Conservation (phyloP, 2,888 invertebrate species). For the Pilophorus perplexus region DNA sequence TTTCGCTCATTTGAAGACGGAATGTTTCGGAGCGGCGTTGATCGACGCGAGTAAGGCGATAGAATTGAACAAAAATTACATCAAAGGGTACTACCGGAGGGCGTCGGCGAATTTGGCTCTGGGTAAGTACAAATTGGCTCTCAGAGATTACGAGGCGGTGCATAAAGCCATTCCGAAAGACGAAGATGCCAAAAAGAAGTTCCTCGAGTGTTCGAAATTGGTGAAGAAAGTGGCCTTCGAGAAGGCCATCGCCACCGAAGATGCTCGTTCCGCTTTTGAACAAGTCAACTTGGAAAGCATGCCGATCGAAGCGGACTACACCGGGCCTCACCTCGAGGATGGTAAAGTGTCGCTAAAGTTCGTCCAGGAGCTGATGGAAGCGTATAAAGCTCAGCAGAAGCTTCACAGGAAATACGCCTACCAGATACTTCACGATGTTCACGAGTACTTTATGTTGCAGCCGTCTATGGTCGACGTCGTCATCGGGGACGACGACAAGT, state of each 20-base stretch:
- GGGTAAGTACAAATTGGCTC: constrained; percentile 94
- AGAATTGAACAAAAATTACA: constrained; percentile 80
- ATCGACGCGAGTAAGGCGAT: constrained; percentile 89
- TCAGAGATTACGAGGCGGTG: constrained; percentile 95
- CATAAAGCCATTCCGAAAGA: constrained; percentile 89
- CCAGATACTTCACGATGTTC: constrained; percentile 84
- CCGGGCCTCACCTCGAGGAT: constrained; percentile 83
- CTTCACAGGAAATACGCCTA: constrained; percentile 87
- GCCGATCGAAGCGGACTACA: constrained; percentile 91
- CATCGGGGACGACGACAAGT: constrained; percentile 82
- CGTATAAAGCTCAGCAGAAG: constrained; percentile 87
- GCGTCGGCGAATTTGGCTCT: constrained; percentile 97
- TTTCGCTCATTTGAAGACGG: constrained; percentile 88
- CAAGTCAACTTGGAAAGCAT: constrained; percentile 85
- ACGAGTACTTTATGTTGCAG: constrained; percentile 75
- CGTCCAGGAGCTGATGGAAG: constrained; percentile 82
- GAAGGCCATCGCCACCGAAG: constrained; percentile 92
- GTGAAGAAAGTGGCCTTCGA: constrained; percentile 93
- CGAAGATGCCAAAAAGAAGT: constrained; percentile 89
- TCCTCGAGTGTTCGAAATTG: constrained; percentile 91
- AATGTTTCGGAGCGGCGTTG: constrained; percentile 93
- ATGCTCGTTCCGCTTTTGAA: constrained; percentile 77
- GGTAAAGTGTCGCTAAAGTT: constrained; percentile 86
- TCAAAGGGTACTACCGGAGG: constrained; percentile 95
- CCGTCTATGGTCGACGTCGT: constrained; percentile 87